Evolutionary conservation across 2,113 vertebrate species (phyloP).

Genomic region (Eolophus roseicapilla): DNA sequence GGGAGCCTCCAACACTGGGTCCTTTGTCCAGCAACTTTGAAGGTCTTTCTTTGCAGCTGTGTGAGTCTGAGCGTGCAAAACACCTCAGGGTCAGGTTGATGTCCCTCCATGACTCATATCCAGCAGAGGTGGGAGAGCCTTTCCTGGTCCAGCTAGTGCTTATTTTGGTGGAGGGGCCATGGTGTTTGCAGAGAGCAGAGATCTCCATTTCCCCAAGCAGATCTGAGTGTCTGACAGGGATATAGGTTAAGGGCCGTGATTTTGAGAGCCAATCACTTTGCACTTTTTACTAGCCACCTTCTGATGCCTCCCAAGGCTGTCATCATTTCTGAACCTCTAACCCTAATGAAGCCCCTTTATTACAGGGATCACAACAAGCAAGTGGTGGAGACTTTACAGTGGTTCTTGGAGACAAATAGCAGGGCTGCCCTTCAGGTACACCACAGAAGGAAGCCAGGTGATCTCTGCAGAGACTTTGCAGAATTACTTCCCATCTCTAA

Average conservation of each 20-base stretch:
- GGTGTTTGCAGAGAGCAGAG: not conserved
- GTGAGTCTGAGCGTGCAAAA: not conserved
- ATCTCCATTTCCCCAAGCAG: not conserved
- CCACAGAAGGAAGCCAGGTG: not conserved
- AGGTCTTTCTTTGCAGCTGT: not conserved
- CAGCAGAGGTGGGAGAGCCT: not conserved
- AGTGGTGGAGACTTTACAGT: not conserved
- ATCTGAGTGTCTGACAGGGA: not conserved
- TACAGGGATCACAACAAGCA: fast-evolving
- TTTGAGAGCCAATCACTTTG: not conserved
- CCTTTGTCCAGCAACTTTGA: not conserved
- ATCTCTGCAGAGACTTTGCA: not conserved
- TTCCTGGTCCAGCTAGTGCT: not conserved
- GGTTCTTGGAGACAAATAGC: not conserved
- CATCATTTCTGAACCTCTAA: not conserved
- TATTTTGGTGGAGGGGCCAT: fast-evolving
- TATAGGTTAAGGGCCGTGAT: not conserved
- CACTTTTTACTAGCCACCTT: not conserved
- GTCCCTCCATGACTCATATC: not conserved
- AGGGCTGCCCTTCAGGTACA: not conserved
- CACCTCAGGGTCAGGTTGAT: not conserved
- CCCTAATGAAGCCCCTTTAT: not conserved
- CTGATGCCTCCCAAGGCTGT: not conserved
- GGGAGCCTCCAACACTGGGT: not conserved
- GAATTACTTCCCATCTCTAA: not conserved